phyloP scores from a whole-genome alignment of 2,888 invertebrate genomes.

The Hypomecis punctinalis region DNA sequence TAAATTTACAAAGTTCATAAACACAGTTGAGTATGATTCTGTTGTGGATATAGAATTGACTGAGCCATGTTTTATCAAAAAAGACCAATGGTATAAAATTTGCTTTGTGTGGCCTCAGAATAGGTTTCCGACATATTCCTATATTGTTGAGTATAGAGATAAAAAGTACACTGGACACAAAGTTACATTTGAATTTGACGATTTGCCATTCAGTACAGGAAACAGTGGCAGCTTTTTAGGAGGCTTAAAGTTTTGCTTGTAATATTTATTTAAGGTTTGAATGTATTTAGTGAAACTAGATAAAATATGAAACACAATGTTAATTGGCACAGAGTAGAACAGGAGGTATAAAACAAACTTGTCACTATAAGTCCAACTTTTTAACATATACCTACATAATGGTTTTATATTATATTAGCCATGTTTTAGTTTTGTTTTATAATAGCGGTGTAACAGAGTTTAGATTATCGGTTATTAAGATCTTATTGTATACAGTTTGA shows the following conservation, averaged over 20 bases:
- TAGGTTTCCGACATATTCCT: constrained; percentile 63
- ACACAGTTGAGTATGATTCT: constrained; percentile 75
- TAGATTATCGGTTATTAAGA: too few species aligned
- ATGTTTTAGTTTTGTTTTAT: too few species aligned
- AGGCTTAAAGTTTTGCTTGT: constrained; percentile 77
- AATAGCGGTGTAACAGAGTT: neutral
- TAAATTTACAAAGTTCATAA: constrained; percentile 67
- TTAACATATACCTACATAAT: neutral
- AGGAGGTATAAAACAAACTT: too few species aligned
- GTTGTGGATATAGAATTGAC: constrained; percentile 71
- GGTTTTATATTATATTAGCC: too few species aligned
- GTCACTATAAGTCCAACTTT: neutral
- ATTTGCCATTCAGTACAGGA: constrained; percentile 58
- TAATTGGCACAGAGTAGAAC: neutral
- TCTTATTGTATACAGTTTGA: too few species aligned
- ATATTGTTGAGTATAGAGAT: constrained; percentile 75
- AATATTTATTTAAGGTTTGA: constrained; percentile 36
- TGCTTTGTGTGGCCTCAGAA: constrained; percentile 72
- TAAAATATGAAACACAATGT: neutral
- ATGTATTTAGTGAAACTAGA: constrained; percentile 10
- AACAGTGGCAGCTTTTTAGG: constrained; percentile 74
- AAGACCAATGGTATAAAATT: constrained; percentile 76
- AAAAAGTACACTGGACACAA: constrained; percentile 63
- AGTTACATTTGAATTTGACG: constrained; percentile 76
- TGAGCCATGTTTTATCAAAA: constrained; percentile 74